These are phyloP conservation scores for Cyanistes caeruleus DNA, from an alignment of 2,113 vertebrate genomes.

Conservation along the genomic window DNA sequence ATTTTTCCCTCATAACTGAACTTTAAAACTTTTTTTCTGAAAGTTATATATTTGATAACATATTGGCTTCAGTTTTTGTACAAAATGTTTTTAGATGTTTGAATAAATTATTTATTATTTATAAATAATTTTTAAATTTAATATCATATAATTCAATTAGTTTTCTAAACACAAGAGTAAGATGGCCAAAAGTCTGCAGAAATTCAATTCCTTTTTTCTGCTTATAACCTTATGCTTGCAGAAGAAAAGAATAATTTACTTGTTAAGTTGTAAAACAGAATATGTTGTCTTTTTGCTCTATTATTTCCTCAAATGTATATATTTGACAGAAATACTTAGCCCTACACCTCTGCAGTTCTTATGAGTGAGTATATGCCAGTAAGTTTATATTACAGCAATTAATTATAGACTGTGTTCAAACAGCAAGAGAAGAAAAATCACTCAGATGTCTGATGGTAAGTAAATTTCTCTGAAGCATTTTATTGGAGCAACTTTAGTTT, in stretches of 20 bases:
- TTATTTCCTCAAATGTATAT: background rate
- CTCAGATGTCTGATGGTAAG: background rate
- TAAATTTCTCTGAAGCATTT: background rate
- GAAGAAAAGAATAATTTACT: background rate
- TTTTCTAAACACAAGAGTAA: background rate
- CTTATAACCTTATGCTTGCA: background rate
- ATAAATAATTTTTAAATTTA: background rate
- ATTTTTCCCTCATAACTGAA: background rate
- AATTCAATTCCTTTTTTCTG: background rate
- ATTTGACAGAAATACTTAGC: background rate
- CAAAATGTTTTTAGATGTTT: background rate
- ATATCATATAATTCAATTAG: background rate
- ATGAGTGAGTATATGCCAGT: background rate
- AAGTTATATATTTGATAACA: background rate
- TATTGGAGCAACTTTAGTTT: background rate
- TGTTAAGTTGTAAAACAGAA: background rate
- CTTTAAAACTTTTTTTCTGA: fast-evolving
- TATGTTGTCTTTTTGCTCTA: background rate
- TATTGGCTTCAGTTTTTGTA: background rate
- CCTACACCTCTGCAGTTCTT: background rate
- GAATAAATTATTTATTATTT: background rate
- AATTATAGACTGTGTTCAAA: background rate
- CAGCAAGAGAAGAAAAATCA: background rate
- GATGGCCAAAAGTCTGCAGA: background rate
- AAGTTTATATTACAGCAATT: background rate